Conservation (phyloP, 2,797 vertebrate genomes). For the Sardinella longiceps region DNA sequence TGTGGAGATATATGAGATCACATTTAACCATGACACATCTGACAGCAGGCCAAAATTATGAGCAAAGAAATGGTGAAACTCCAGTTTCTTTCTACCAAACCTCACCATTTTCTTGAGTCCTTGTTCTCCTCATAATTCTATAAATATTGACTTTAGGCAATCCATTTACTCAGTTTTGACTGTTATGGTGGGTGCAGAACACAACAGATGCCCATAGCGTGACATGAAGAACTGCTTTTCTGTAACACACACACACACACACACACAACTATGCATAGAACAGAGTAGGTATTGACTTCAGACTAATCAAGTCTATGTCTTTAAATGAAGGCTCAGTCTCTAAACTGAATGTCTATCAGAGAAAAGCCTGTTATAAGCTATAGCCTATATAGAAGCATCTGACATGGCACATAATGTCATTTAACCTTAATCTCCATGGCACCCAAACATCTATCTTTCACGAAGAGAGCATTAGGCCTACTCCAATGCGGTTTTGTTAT, state of each 20-base stretch:
- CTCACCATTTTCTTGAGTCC: not conserved
- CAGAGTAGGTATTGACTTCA: not conserved
- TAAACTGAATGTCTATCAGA: not conserved
- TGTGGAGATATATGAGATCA: conserved; percentile 12
- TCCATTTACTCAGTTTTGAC: not conserved
- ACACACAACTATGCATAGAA: not conserved
- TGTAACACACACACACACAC: not conserved
- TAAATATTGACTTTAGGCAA: not conserved
- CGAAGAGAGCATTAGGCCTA: not conserved
- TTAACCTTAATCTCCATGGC: not conserved
- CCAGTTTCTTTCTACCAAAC: not conserved
- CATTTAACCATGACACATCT: not conserved
- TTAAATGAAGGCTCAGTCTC: not conserved
- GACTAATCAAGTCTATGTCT: not conserved
- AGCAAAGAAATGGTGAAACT: not conserved
- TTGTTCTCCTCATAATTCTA: not conserved
- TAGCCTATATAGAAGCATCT: not conserved
- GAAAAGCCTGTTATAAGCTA: not conserved
- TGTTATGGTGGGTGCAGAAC: not conserved
- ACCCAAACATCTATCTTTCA: not conserved
- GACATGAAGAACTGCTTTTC: not conserved
- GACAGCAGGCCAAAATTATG: conserved; percentile 4
- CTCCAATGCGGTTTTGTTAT: not conserved
- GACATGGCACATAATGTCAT: not conserved
- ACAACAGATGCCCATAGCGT: not conserved